Base-by-base conservation (phyloP, 92 coral and sea anemone genomes). In the Virgularia gustaviana region DNA sequence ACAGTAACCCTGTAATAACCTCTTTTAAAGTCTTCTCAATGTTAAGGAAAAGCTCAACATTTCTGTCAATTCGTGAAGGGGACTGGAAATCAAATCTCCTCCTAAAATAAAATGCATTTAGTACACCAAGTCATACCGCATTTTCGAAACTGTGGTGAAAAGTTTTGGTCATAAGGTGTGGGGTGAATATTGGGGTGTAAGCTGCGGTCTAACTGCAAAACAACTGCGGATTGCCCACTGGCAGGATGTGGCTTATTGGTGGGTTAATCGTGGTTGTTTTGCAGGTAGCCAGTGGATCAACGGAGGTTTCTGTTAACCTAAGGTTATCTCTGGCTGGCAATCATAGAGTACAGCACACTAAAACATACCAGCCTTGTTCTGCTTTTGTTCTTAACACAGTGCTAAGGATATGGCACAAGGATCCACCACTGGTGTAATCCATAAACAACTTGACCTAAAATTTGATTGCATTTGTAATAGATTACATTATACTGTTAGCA, bases 71-170 rank as follows among this genome's bases (percentile, higher is more conserved):
- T 32, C 97, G 83, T 41, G 97, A 89, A 10, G 97, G 97, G 8
- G 97, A 91, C 84, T 91, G 97, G 61, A 91, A 91, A 73, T 91
- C 97, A 79, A 91, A 87, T 64, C 97, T 83, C 59, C 97, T 90
- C 96, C 96, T 88, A 45, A 30, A 31, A 53, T 28, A 58, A 59
- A 31, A 58, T 16, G 6, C 41, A 70, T n/a, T n/a, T n/a, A n/a
- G n/a, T n/a, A n/a, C n/a, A n/a, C n/a, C n/a, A n/a, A n/a, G n/a
- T n/a, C n/a, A n/a, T n/a, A n/a, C n/a, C n/a, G n/a, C n/a, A n/a
- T n/a, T n/a, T n/a, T n/a, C n/a, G n/a, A n/a, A n/a, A n/a, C n/a
- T n/a, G n/a, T n/a, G n/a, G n/a, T n/a, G n/a, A n/a, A n/a, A n/a
- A n/a, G n/a, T n/a, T n/a, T n/a, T n/a, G n/a, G n/a, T n/a, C n/a